Conservation (phyloP, 2,797 vertebrate genomes). For the Sus cebifrons region DNA sequence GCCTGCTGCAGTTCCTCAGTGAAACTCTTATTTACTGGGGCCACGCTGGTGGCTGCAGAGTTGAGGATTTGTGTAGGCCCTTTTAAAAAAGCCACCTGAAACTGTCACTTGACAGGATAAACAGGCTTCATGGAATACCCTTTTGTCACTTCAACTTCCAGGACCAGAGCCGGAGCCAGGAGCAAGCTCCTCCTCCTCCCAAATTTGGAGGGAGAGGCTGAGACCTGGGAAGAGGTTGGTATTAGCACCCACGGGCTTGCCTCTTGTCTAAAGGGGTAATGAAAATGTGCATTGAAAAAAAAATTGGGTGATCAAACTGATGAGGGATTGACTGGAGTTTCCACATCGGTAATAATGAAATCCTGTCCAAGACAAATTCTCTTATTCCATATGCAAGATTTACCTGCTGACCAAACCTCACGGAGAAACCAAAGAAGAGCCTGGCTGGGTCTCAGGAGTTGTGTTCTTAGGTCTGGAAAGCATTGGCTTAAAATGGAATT, state of each 20-base stretch:
- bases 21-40: not conserved
- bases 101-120: accelerated
- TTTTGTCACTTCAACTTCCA: not conserved
- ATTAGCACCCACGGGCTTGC: accelerated
- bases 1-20: accelerated
- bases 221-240: not conserved
- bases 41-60: accelerated
- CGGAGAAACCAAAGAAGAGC: not conserved
- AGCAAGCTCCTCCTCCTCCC: not conserved
- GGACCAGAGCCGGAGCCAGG: not conserved
- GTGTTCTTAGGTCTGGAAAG: not conserved
- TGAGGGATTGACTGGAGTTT: not conserved
- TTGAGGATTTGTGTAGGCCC: not conserved
- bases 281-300: not conserved
- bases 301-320: not conserved
- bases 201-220: not conserved
- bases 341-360: not conserved
- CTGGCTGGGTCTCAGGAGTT: not conserved
- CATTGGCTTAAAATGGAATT: not conserved
- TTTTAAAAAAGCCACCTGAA: not conserved
- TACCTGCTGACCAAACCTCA: accelerated
- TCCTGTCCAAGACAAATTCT: not conserved
- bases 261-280: not conserved
- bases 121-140: not conserved
- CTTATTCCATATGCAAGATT: accelerated